Conservation (phyloP, 2,888 invertebrate species). For the Xanthorhoe designata region DNA sequence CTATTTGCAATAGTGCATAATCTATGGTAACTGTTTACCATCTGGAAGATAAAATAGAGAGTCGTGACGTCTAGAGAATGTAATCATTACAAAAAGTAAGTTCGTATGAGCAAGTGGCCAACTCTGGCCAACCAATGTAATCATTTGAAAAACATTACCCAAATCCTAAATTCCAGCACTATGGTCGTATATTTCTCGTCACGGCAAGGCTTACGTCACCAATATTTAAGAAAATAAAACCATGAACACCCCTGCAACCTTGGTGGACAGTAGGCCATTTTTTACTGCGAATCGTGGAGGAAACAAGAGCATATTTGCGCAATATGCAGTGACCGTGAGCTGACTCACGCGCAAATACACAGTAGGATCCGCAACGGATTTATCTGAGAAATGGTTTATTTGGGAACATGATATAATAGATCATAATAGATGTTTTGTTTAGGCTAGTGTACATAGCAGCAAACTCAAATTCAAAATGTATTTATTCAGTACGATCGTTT, state of each 20-base stretch:
- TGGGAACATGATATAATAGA: conserved; percentile 21
- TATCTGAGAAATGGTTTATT: conserved; percentile 17
- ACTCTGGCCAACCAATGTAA: no score
- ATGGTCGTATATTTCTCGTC: neutral
- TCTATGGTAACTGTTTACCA: neutral
- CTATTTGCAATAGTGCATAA: no score
- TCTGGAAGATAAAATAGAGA: neutral
- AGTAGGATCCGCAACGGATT: neutral
- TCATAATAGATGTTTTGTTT: neutral
- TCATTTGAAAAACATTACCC: neutral
- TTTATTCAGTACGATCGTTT: no score
- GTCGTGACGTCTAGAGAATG: no score
- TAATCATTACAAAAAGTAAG: no score
- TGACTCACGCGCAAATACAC: conserved; percentile 48
- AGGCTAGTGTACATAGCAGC: neutral
- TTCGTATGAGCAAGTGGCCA: no score
- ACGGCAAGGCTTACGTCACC: neutral
- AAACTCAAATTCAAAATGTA: no score
- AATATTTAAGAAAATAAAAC: neutral
- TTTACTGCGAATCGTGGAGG: conserved; percentile 48
- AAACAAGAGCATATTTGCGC: conserved; percentile 55
- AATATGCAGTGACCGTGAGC: conserved; percentile 65
- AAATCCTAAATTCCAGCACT: neutral
- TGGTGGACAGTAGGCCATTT: conserved; percentile 51
- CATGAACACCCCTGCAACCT: conserved; percentile 42